phyloP scores from a whole-genome alignment of 2,113 vertebrate genomes.

The Puntigrus tetrazona region DNA sequence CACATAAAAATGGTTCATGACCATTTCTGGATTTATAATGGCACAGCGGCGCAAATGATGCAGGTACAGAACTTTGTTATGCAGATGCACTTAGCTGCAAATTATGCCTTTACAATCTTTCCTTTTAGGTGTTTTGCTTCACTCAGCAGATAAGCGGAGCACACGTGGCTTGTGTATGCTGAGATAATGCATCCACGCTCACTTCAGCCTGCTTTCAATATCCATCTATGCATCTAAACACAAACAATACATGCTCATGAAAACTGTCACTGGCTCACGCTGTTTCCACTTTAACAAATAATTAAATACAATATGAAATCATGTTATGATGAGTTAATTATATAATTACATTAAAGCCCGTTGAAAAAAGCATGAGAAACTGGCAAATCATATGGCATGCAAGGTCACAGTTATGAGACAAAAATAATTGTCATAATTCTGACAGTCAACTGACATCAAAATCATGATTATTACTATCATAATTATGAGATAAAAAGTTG shows the following conservation, averaged over 20 bases:
- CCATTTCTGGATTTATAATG: constrained; percentile 17
- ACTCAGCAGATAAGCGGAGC: constrained; percentile 23
- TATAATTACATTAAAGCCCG: background rate
- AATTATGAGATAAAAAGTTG: background rate
- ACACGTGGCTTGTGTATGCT: background rate
- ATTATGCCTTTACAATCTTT: constrained; percentile 5
- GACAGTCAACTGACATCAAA: background rate
- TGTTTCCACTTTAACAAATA: background rate
- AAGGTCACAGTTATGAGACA: background rate
- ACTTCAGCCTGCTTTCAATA: constrained; percentile 13
- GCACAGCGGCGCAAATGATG: background rate
- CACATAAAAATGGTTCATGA: constrained; percentile 1
- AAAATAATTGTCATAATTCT: background rate
- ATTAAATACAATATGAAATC: background rate
- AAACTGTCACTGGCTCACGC: background rate
- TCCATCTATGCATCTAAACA: too few species aligned
- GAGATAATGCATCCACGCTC: background rate
- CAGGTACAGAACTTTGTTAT: constrained; percentile 19
- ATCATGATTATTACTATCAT: background rate
- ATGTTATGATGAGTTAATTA: background rate
- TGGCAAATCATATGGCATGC: background rate
- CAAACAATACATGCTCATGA: background rate
- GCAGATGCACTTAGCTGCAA: constrained; percentile 31
- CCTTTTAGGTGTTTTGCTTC: constrained; percentile 21
- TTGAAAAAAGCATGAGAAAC: too few species aligned